Evolutionary conservation across 64 coral and sea anemone genomes (phyloP).

Genomic region (Montipora foliosa): DNA sequence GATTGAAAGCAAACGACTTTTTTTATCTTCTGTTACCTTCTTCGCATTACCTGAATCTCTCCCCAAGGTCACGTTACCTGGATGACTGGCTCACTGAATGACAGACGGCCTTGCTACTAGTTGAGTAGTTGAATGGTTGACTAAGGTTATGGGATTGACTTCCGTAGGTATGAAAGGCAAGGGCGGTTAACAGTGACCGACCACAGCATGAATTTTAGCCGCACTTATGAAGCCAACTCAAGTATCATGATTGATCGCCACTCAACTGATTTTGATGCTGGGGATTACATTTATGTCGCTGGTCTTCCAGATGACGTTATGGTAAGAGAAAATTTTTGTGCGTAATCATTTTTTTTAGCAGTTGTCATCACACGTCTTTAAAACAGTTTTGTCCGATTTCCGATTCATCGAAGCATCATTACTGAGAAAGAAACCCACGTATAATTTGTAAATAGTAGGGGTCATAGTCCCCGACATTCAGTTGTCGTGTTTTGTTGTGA

Average conservation of each 20-base stretch:
- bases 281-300: constrained; percentile 72
- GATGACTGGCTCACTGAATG: too few relatives aligned
- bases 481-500: background rate
- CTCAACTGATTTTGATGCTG: constrained; percentile 51
- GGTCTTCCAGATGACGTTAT: constrained; percentile 77
- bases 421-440: background rate
- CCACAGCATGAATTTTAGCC: constrained; percentile 58
- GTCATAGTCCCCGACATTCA: background rate
- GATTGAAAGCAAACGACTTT: too few relatives aligned
- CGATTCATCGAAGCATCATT: background rate
- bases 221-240: constrained; percentile 82
- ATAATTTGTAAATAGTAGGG: background rate
- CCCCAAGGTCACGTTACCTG: too few relatives aligned
- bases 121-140: too few relatives aligned
- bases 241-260: constrained; percentile 36
- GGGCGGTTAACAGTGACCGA: constrained; percentile 89
- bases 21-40: too few relatives aligned
- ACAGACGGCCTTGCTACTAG: too few relatives aligned
- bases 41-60: too few relatives aligned
- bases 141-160: background rate
- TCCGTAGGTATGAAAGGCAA: constrained; percentile 62
- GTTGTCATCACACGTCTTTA: background rate
- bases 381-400: background rate
- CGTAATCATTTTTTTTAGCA: background rate
- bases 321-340: constrained; percentile 29